Conservation (phyloP, 2,113 vertebrate genomes). For the Thermophis baileyi region DNA sequence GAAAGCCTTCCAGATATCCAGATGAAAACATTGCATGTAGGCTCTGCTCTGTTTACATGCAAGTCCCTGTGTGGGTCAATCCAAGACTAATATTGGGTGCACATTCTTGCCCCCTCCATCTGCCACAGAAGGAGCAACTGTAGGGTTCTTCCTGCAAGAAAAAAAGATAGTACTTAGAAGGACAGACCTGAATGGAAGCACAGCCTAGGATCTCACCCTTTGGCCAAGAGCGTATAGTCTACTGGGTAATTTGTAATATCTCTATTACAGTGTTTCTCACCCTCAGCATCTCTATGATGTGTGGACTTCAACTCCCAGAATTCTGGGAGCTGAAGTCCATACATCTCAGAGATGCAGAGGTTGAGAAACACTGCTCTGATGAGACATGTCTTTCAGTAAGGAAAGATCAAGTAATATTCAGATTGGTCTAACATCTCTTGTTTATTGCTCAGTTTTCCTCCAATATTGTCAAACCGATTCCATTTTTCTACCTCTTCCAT, state of each 20-base stretch:
- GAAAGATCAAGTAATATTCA: neutral
- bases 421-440: neutral
- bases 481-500: neutral
- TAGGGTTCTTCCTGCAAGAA: neutral
- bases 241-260: neutral
- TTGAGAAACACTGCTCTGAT: neutral
- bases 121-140: neutral
- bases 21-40: neutral
- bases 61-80: neutral
- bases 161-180: neutral
- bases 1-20: neutral
- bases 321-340: neutral
- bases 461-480: neutral
- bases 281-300: neutral
- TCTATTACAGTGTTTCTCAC: neutral
- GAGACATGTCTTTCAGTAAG: neutral
- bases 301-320: neutral
- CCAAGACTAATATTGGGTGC: neutral
- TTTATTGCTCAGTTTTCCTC: neutral
- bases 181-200: neutral
- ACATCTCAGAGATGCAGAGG: neutral
- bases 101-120: neutral
- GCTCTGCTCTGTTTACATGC: neutral
- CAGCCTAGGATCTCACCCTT: neutral
- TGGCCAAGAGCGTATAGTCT: neutral